These are phyloP conservation scores for Hemibagrus wyckioides DNA, from an alignment of 2,113 vertebrate species.

Conservation along the genomic window DNA sequence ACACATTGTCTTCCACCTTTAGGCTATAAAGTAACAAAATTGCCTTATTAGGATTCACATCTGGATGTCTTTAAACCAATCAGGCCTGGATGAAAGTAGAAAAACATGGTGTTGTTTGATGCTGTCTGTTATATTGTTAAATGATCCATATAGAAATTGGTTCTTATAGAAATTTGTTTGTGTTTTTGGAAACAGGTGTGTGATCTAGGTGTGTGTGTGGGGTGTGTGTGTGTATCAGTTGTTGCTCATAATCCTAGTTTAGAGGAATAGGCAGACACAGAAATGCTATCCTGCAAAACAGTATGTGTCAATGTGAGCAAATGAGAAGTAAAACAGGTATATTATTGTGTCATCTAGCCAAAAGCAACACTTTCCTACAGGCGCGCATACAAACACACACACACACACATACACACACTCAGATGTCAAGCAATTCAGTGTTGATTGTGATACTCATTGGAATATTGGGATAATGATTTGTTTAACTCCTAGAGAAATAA, in stretches of 20 bases:
- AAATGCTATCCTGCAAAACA: neutral
- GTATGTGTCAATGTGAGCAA: neutral
- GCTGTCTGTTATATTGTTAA: neutral
- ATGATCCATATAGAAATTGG: no score
- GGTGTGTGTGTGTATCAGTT: neutral
- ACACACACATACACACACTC: neutral
- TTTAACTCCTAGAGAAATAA: neutral
- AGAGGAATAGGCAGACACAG: neutral
- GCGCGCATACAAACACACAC: neutral
- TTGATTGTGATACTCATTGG: neutral
- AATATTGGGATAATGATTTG: neutral
- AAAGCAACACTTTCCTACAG: neutral
- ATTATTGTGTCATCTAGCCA: neutral
- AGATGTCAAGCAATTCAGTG: neutral
- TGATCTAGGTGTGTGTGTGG: neutral
- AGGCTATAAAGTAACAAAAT: neutral
- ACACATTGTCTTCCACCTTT: neutral
- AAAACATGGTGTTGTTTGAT: conserved; percentile 9
- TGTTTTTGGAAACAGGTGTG: neutral
- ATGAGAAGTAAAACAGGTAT: neutral
- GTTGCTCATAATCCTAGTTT: neutral
- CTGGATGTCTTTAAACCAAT: conserved; percentile 23
- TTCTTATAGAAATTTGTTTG: neutral
- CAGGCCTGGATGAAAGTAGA: neutral
- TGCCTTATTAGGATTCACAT: neutral